Conservation (phyloP, 2,113 vertebrate genomes). For the Anguilla japonica region DNA sequence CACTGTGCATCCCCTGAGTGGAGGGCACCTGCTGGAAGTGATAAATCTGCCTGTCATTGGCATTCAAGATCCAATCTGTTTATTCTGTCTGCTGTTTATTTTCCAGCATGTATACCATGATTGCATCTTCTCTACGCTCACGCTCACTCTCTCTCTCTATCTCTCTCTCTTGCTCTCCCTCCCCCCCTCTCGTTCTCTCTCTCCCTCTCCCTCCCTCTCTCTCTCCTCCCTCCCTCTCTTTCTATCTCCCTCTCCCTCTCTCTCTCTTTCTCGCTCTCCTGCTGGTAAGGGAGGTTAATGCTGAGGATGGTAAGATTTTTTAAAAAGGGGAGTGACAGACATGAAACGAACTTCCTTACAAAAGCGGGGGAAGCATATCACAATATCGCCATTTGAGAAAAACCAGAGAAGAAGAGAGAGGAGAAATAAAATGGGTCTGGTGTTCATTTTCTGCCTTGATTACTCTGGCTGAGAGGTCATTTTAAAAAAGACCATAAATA, state of each 20-base stretch:
- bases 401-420: neutral
- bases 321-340: neutral
- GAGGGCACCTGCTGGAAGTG: constrained; percentile 12
- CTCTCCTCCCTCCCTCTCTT: neutral
- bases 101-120: constrained; percentile 16
- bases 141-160: neutral
- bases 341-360: neutral
- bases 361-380: neutral
- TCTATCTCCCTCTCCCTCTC: neutral
- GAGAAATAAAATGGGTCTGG: neutral
- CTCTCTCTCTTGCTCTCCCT: neutral
- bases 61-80: constrained; percentile 26
- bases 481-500: constrained; percentile 5
- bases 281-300: neutral
- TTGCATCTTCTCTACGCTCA: constrained; percentile 10
- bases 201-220: neutral
- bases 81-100: constrained; percentile 29
- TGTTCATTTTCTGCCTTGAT: constrained; percentile 21
- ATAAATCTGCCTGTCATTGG: constrained; percentile 22
- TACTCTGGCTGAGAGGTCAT: constrained; percentile 40
- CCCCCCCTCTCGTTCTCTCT: neutral
- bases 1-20: neutral
- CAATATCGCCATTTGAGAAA: neutral
- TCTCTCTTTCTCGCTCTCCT: neutral
- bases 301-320: neutral